Conservation (phyloP, 2,797 vertebrate genomes). For the Acomys russatus region DNA sequence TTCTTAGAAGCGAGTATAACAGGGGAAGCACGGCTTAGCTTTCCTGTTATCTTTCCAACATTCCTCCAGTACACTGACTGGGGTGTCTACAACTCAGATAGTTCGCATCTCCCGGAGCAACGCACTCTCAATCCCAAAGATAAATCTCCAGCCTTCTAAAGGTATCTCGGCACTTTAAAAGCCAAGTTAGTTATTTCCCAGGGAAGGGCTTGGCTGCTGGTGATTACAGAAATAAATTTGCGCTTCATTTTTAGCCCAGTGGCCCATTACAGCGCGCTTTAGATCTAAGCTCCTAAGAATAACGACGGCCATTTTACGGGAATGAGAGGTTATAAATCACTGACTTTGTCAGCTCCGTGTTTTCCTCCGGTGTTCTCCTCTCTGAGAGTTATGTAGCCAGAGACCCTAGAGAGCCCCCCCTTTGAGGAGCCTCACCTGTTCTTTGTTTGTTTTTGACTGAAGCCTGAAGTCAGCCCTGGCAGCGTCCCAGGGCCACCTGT, state of each 20-base stretch:
- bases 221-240: constrained; percentile 87
- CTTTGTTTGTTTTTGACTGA: constrained; percentile 77
- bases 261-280: constrained; percentile 72
- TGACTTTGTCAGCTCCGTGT: constrained; percentile 80
- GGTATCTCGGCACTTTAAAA: constrained; percentile 80
- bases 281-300: constrained; percentile 84
- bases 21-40: background rate
- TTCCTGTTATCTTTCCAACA: constrained; percentile 65
- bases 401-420: constrained; percentile 76
- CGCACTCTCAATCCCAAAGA: constrained; percentile 80
- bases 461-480: constrained; percentile 77
- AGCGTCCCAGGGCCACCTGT: constrained; percentile 74
- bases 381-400: constrained; percentile 70
- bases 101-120: constrained; percentile 82
- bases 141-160: constrained; percentile 84
- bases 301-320: constrained; percentile 84
- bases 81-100: constrained; percentile 76
- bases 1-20: constrained; percentile 30
- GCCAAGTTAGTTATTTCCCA: constrained; percentile 80
- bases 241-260: constrained; percentile 84
- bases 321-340: constrained; percentile 85
- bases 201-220: constrained; percentile 83
- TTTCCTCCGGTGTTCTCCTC: constrained; percentile 79
- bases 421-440: constrained; percentile 63
- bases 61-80: background rate